Percentiles rank a stretch among this genome's conserved stretches.
These are phyloP conservation scores for Excalfactoria chinensis DNA, from an alignment of 2,113 vertebrate species.

Conservation along the genomic window DNA sequence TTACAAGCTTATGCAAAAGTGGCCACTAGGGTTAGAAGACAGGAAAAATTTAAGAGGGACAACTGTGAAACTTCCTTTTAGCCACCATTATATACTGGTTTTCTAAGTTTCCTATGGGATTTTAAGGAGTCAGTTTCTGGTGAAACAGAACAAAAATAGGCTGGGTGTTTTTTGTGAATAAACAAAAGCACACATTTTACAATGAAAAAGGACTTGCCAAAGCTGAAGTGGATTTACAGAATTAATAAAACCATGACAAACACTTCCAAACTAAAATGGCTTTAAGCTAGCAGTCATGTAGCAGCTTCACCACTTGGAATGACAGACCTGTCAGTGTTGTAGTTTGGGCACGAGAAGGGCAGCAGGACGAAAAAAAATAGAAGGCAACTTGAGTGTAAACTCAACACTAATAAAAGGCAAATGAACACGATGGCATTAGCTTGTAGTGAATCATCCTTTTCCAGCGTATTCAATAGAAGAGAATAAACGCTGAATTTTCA, in stretches of 20 bases:
- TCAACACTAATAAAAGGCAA: not conserved
- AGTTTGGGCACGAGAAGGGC: not conserved
- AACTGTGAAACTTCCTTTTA: not conserved
- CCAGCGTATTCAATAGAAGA: not conserved
- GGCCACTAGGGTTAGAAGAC: not conserved
- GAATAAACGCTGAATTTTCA: not conserved
- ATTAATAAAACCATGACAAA: constrained; percentile 6
- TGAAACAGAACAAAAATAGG: not conserved
- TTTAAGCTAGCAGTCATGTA: not conserved
- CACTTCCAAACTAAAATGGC: not conserved
- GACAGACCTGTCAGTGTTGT: not conserved
- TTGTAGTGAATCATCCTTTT: not conserved
- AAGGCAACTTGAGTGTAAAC: not conserved
- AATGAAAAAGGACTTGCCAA: not conserved
- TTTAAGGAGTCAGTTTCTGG: not conserved
- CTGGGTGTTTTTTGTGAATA: not conserved
- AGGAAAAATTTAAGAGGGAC: not conserved
- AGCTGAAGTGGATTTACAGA: constrained; percentile 12
- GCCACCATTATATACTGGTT: not conserved
- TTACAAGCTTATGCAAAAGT: not conserved
- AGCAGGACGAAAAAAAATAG: not conserved
- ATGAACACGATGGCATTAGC: not conserved
- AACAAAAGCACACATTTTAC: not conserved
- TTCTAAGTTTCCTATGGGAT: constrained; percentile 1
- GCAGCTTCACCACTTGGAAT: not conserved